These are phyloP conservation scores for Tetrao urogallus DNA, from an alignment of 2,113 vertebrate genomes.

Conservation along the genomic window DNA sequence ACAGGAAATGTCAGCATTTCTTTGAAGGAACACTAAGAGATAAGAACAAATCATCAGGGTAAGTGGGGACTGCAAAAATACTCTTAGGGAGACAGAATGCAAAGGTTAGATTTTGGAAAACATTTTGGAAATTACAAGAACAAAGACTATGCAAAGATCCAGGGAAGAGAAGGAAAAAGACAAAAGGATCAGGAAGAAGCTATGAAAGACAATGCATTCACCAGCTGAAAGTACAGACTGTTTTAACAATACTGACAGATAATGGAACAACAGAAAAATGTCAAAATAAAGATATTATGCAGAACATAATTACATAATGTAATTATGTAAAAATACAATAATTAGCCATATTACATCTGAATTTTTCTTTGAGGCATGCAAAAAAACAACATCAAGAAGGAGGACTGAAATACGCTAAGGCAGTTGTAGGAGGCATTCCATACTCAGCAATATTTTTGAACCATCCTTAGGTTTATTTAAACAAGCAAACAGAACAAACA, in stretches of 20 bases:
- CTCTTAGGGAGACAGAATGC: background rate
- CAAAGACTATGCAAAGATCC: background rate
- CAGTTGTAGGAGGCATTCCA: constrained; percentile 44
- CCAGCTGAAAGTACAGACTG: background rate
- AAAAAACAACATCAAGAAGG: constrained; percentile 19
- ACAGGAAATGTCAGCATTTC: background rate
- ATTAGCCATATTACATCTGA: background rate
- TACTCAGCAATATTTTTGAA: constrained; percentile 55
- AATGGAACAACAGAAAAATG: background rate
- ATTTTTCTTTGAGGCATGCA: constrained; percentile 6
- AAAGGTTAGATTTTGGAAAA: background rate
- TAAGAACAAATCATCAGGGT: background rate
- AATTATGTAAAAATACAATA: too few relatives aligned
- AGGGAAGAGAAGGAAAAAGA: background rate
- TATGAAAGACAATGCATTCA: background rate
- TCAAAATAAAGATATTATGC: background rate
- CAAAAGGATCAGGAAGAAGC: background rate
- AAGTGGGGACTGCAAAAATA: background rate
- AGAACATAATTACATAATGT: background rate
- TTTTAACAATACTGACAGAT: background rate
- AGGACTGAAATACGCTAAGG: constrained; percentile 47
- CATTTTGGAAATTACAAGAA: background rate
- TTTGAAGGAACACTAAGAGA: background rate
- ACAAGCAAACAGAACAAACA: background rate
- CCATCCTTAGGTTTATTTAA: constrained; percentile 45